Percentiles rank a stretch among this genome's conserved stretches.
phyloP scores from a whole-genome alignment of 1,140 invertebrate species.

The Meteorus sp. region DNA sequence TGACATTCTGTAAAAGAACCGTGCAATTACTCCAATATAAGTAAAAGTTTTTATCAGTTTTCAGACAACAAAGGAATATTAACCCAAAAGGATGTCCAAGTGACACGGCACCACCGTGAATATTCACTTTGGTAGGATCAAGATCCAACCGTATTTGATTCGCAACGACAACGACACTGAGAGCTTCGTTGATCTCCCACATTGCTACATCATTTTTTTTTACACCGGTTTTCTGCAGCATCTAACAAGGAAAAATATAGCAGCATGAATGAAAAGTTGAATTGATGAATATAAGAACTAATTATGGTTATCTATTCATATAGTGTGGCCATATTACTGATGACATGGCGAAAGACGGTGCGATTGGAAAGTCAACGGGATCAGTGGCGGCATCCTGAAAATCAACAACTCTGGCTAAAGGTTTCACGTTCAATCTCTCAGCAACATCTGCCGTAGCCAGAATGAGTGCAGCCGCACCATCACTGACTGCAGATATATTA shows the following conservation, averaged over 20 bases:
- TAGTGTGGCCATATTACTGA: slow-evolving; percentile 61
- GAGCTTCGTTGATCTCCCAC: slow-evolving; percentile 99
- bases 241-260: slow-evolving; percentile 50
- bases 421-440: slow-evolving; percentile 76
- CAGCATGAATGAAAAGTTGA: no score
- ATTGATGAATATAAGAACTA: no score
- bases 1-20: slow-evolving; percentile 89
- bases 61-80: slow-evolving; percentile 34
- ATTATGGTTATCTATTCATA: background rate
- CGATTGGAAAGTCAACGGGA: slow-evolving; percentile 97
- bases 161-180: slow-evolving; percentile 93
- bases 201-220: slow-evolving; percentile 86
- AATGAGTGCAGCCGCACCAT: slow-evolving; percentile 92
- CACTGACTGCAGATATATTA: slow-evolving; percentile 97
- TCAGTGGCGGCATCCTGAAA: slow-evolving; percentile 96
- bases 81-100: slow-evolving; percentile 99
- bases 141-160: slow-evolving; percentile 88
- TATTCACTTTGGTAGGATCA: slow-evolving; percentile 89
- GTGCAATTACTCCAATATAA: slow-evolving; percentile 1
- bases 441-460: slow-evolving; percentile 80
- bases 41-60: slow-evolving; percentile 15
- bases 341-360: slow-evolving; percentile 89
- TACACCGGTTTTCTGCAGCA: slow-evolving; percentile 79
- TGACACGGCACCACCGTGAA: slow-evolving; percentile 97
- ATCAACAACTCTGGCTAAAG: slow-evolving; percentile 85